Evolutionary conservation across 2,888 invertebrate species (phyloP).

Genomic region (Ferdinandea cuprea): DNA sequence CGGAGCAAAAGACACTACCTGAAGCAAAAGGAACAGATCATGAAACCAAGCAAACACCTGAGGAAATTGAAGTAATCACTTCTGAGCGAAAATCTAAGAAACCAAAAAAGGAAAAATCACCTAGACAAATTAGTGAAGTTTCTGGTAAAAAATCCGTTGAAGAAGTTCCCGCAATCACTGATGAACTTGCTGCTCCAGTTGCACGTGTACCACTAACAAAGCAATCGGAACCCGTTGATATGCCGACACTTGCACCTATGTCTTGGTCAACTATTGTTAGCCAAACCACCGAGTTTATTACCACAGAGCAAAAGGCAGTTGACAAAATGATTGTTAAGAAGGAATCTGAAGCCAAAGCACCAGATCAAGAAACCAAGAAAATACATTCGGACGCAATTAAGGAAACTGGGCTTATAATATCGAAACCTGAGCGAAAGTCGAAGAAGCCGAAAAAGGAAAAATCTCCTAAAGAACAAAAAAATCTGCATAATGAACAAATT

Average conservation of each 20-base stretch:
- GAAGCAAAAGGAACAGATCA: too few relatives aligned
- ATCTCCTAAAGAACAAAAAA: background rate
- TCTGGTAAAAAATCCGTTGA: background rate
- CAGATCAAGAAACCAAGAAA: background rate
- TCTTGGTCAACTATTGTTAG: conserved; percentile 55
- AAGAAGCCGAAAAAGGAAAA: conserved; percentile 44
- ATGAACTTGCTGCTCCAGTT: background rate
- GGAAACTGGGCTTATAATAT: background rate
- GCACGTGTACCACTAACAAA: background rate
- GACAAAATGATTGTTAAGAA: background rate
- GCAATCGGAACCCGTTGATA: background rate
- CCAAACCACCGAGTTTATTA: background rate
- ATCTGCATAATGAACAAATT: too few relatives aligned
- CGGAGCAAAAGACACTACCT: background rate
- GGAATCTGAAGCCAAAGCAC: background rate
- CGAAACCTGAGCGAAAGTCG: conserved; percentile 2
- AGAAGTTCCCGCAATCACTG: background rate
- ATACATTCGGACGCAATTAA: background rate
- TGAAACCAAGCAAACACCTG: too few relatives aligned
- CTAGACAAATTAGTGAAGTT: background rate
- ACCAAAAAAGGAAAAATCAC: background rate
- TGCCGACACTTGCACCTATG: background rate
- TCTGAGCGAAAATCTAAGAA: background rate
- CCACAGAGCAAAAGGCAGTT: background rate
- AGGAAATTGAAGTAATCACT: background rate